Conservation (phyloP, 2,888 invertebrate species). For the Pachliopta kotzebuea region DNA sequence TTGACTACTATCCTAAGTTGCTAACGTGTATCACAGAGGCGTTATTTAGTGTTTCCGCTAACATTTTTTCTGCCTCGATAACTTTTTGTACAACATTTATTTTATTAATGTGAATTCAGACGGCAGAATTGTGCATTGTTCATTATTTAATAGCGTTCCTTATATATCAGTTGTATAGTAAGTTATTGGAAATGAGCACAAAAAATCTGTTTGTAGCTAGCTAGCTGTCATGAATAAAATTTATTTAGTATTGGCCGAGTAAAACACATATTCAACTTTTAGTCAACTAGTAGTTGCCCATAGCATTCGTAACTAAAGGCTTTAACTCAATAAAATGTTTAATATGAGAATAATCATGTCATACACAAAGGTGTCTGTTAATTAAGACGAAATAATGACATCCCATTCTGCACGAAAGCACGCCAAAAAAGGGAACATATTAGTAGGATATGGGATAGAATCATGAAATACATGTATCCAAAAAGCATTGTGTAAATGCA, state of each 20-base stretch:
- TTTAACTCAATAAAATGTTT: too few relatives aligned
- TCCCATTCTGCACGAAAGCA: too few relatives aligned
- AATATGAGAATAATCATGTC: too few relatives aligned
- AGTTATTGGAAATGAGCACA: background rate
- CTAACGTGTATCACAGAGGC: constrained; percentile 73
- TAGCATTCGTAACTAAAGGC: too few relatives aligned
- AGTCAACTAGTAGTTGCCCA: too few relatives aligned
- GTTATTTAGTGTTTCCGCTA: constrained; percentile 54
- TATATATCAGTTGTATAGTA: background rate
- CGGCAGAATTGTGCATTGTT: constrained; percentile 24
- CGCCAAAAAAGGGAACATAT: too few relatives aligned
- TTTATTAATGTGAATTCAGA: constrained; percentile 11
- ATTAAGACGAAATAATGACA: too few relatives aligned
- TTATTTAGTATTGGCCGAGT: background rate
- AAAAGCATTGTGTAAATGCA: constrained; percentile 10
- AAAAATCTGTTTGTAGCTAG: background rate
- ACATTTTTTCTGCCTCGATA: constrained; percentile 42
- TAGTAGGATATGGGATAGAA: constrained; percentile 22
- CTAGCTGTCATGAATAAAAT: constrained; percentile 1
- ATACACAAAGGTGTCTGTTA: too few relatives aligned
- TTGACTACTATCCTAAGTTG: constrained; percentile 60
- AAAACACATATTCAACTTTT: constrained; percentile 9
- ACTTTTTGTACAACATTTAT: constrained; percentile 4
- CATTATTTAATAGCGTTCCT: constrained; percentile 4
- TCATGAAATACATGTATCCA: constrained; percentile 21